A percentile compares a stretch with the other conserved stretches of the same genome.
Conservation (phyloP, 1,140 invertebrate species). For the Psilanteris sp. region DNA sequence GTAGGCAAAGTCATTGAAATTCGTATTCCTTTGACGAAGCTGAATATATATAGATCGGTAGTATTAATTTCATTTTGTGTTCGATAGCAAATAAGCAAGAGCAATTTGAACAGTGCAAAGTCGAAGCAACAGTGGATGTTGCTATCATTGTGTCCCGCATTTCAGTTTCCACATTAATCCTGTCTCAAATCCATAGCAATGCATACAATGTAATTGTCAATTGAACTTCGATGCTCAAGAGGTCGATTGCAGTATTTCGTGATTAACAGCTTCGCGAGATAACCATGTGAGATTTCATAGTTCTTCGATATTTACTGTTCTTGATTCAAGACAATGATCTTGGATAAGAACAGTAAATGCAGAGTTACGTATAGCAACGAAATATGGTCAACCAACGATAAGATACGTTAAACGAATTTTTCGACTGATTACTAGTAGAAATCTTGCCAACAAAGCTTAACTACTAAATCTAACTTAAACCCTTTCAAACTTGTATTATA, state of each 20-base stretch:
- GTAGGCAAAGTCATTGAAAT: slow-evolving; percentile 28
- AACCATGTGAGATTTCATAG: slow-evolving; percentile 14
- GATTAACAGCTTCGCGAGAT: slow-evolving; percentile 65
- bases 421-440: too few species aligned
- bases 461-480: too few species aligned
- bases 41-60: slow-evolving; percentile 33
- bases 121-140: slow-evolving; percentile 69
- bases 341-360: slow-evolving; percentile 6
- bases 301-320: slow-evolving; percentile 36
- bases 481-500: too few species aligned
- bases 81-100: slow-evolving; percentile 62
- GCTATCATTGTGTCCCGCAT: slow-evolving; percentile 27
- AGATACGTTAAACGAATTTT: too few species aligned
- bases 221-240: slow-evolving; percentile 53
- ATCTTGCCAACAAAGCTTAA: too few species aligned
- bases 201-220: slow-evolving; percentile 71
- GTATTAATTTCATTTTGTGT: slow-evolving; percentile 66
- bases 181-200: slow-evolving; percentile 29
- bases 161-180: slow-evolving; percentile 7
- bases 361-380: slow-evolving; percentile 2
- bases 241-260: slow-evolving; percentile 64
- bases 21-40: slow-evolving; percentile 38
- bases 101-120: slow-evolving; percentile 58
- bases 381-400: not conserved
- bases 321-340: slow-evolving; percentile 45